phyloP scores from a whole-genome alignment of 2,888 invertebrate genomes.

The Dryadula phaetusa region DNA sequence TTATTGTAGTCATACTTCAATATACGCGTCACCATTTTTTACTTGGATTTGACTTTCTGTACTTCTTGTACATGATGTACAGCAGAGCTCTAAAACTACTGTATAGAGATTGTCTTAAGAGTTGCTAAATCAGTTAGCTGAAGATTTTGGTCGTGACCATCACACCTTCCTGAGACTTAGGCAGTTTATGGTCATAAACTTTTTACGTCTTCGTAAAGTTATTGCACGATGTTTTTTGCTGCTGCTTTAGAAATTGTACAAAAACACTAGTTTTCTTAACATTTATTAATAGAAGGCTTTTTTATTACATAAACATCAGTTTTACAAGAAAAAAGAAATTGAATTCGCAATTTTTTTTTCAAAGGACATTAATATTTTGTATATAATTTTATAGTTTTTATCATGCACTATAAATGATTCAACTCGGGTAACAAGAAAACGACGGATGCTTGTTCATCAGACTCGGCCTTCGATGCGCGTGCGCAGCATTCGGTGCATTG shows the following conservation, averaged over 20 bases:
- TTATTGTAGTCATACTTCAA: background rate
- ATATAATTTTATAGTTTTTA: constrained; percentile 59
- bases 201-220: constrained; percentile 36
- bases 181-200: constrained; percentile 11
- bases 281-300: background rate
- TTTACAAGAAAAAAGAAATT: background rate
- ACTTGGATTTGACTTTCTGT: constrained; percentile 23
- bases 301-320: background rate
- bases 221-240: constrained; percentile 17
- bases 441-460: constrained; percentile 63
- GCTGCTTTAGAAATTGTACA: background rate
- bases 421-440: constrained; percentile 54
- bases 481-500: constrained; percentile 62
- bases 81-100: background rate
- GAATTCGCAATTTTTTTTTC: background rate
- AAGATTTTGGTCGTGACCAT: constrained; percentile 22
- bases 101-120: too few species aligned
- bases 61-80: constrained; percentile 20
- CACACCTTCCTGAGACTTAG: background rate
- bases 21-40: constrained; percentile 19
- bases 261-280: background rate
- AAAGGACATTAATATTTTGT: constrained; percentile 54
- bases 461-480: constrained; percentile 68
- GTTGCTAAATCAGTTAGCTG: too few species aligned
- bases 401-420: constrained; percentile 64